A percentile compares a stretch with the other conserved stretches of the same genome.
Evolutionary conservation across 1,140 invertebrate genomes (phyloP).

Genomic region (Heliconius hewitsoni): DNA sequence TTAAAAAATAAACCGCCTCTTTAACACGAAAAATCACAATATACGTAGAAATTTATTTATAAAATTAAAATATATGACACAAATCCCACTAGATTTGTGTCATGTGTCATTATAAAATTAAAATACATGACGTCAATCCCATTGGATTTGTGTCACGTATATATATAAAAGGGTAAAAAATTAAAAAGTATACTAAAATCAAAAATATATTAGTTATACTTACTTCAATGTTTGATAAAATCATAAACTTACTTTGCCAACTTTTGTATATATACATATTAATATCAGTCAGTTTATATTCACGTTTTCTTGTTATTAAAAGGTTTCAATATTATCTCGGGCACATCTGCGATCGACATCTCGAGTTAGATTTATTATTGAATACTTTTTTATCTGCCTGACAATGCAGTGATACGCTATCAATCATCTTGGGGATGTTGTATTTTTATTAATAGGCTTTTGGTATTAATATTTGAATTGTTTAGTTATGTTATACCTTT

Average conservation of each 20-base stretch:
- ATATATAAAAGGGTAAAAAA: no score
- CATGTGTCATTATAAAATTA: no score
- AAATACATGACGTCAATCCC: no score
- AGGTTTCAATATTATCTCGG: constrained; percentile 50
- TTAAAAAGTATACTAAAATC: no score
- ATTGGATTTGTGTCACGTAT: no score
- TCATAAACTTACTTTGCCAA: not conserved
- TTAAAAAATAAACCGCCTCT: no score
- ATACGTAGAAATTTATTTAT: no score
- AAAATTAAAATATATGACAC: no score
- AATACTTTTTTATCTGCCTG: constrained; percentile 59
- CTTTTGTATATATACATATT: not conserved
- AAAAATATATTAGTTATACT: no score
- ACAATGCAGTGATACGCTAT: constrained; percentile 54
- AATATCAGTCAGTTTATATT: constrained; percentile 15
- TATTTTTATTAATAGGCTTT: constrained; percentile 24
- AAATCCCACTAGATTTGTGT: no score
- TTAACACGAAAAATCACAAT: no score
- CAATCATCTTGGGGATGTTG: constrained; percentile 46
- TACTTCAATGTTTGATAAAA: not conserved
- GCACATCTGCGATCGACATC: constrained; percentile 66
- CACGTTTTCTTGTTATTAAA: constrained; percentile 42
- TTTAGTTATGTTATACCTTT: not conserved
- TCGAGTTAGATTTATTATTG: constrained; percentile 63
- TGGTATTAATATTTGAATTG: constrained; percentile 16